Conservation (phyloP, 2,113 vertebrate species). For the Clarias gariepinus region DNA sequence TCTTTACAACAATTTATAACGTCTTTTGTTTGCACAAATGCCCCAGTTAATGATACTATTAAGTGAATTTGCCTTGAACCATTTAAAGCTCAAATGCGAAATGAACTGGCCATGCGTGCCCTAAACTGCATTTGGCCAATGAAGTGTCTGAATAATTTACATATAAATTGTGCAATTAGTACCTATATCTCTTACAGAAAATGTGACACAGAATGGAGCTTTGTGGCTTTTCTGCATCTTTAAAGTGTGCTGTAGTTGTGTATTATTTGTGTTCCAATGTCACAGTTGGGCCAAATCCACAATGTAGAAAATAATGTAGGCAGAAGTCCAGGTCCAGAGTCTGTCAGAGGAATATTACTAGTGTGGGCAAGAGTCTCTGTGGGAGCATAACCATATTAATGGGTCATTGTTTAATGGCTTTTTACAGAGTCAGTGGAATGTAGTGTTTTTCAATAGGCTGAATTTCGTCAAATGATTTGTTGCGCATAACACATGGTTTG, state of each 20-base stretch:
- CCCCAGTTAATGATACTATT: not conserved
- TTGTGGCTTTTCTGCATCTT: not conserved
- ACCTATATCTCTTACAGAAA: not conserved
- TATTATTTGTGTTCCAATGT: not conserved
- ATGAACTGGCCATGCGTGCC: not conserved
- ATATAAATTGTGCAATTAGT: not conserved
- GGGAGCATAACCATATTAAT: conserved; percentile 42
- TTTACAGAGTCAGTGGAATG: conserved; percentile 32
- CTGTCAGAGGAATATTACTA: conserved; percentile 41
- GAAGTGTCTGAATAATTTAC: not conserved
- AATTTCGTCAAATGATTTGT: conserved; percentile 30
- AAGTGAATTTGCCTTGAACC: not conserved
- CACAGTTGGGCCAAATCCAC: conserved; percentile 13
- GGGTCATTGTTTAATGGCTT: conserved; percentile 41
- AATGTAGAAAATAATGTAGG: conserved; percentile 41
- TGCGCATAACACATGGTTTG: conserved; percentile 15
- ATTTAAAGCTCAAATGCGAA: not conserved
- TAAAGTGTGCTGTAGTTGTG: not conserved
- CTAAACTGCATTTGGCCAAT: not conserved
- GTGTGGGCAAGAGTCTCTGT: conserved; percentile 35
- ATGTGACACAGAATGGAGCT: too few species aligned
- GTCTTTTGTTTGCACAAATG: not conserved
- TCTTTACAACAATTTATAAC: not conserved
- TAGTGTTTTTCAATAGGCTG: conserved; percentile 24
- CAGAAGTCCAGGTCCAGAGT: conserved; percentile 7